Conservation (phyloP, 2,888 invertebrate species). For the Elegia similella region DNA sequence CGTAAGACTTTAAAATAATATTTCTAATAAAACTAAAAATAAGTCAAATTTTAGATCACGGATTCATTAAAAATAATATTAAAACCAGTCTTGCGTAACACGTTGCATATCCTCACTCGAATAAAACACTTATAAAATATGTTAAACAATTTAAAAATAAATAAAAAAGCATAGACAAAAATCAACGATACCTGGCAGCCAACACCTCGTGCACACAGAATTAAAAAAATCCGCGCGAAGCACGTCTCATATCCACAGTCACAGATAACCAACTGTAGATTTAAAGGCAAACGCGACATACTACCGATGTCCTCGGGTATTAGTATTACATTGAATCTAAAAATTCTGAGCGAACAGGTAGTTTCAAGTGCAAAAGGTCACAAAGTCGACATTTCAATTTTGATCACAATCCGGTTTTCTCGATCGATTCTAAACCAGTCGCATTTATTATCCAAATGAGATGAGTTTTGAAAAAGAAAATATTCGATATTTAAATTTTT, state of each 20-base stretch:
- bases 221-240: conserved; percentile 30
- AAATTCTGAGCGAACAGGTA: conserved; percentile 46
- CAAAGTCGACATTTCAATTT: conserved; percentile 14
- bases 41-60: no score
- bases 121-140: no score
- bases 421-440: conserved; percentile 13
- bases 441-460: neutral
- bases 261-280: conserved; percentile 63
- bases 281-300: conserved; percentile 27
- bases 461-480: neutral
- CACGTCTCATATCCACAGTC: conserved; percentile 63
- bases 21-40: no score
- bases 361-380: conserved; percentile 23
- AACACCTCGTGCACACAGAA: conserved; percentile 21
- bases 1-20: no score
- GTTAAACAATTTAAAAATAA: neutral
- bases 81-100: no score
- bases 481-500: neutral
- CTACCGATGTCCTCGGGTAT: conserved; percentile 45
- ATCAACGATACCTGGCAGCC: conserved; percentile 23
- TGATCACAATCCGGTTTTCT: conserved; percentile 8
- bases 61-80: no score
- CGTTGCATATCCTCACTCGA: no score
- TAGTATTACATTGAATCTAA: conserved; percentile 48
- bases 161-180: conserved; percentile 6